Evolutionary conservation across 2,888 invertebrate species (phyloP), one percentile per base, ranked within the genome.

Genomic region (Caenorhabditis auriculariae): DNA sequence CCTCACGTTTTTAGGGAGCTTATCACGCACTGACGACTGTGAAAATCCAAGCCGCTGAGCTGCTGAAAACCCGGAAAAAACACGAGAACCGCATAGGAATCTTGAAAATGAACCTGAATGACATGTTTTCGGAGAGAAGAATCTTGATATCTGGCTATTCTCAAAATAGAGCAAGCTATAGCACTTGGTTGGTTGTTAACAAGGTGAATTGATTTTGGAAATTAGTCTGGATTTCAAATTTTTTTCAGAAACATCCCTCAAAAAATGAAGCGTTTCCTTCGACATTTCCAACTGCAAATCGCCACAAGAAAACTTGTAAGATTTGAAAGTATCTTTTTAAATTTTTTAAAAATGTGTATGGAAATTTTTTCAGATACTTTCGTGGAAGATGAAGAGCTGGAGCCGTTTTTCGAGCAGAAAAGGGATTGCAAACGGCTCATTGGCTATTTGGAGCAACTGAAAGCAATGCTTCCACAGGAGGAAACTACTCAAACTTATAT

Each of bases 391-490:
- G 72, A 76, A 23, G 70, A 70, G 43, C 54, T 76, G 17, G 76
- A 76, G 52, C 76, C 75, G 24, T 76, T 74, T 47, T 69, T 57
- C 46, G 75, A 76, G 44, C 69, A 74, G 48, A 76, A 76, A 44
- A 46, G 67, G 24, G 67, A 66, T 42, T 76, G 75, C 52, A 51
- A 57, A 7, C 64, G 72, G 12, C 59, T 76, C 21, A 61, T 76
- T 6, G 53, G 55, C 17, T 75, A 76, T 43, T 53, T 76, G 52
- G 65, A 71, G 45, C 29, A 55, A 5, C 52, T 67, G 9, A 49
- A 57, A 19, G 38, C 42, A 3, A 41, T 39, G n/a, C 28, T 46
- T 42, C 43, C 54, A 41, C 17, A 35, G 2, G 60, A 60, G 1
- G 60, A 55, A 12, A 28, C 19, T n/a, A n/a, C n/a, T n/a, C n/a